Conservation (phyloP, 2,797 vertebrate genomes). For the Micromesistius poutassou region DNA sequence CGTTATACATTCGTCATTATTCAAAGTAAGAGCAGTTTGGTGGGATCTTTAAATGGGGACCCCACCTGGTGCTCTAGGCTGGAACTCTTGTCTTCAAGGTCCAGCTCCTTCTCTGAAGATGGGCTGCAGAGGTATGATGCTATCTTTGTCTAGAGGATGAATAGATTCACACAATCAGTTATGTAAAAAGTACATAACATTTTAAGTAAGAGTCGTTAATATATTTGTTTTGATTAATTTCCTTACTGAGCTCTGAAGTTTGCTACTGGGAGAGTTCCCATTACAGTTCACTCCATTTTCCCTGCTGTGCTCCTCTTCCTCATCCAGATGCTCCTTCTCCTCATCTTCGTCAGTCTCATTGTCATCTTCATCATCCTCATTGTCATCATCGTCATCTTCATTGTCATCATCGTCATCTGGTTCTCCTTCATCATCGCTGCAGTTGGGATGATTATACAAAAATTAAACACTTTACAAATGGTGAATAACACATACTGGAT, state of each 20-base stretch:
- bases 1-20: background rate
- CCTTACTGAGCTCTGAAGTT: constrained; percentile 50
- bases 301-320: constrained; percentile 58
- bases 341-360: constrained; percentile 31
- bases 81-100: constrained; percentile 80
- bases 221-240: background rate
- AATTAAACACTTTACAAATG: background rate
- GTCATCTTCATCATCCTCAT: constrained; percentile 58
- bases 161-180: background rate
- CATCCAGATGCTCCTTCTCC: constrained; percentile 54
- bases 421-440: constrained; percentile 86
- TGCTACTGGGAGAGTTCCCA: constrained; percentile 46
- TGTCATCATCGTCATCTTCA: constrained; percentile 25
- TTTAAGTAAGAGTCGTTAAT: background rate
- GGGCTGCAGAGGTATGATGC: constrained; percentile 83
- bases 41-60: background rate
- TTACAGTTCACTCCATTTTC: constrained; percentile 61
- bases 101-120: constrained; percentile 83
- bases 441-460: too few species aligned
- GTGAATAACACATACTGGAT: too few species aligned
- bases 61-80: constrained; percentile 80
- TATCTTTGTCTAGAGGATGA: constrained; percentile 70
- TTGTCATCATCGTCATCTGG: constrained; percentile 65
- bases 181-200: background rate
- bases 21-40: background rate